Percentiles rank a stretch among this genome's conserved stretches.
phyloP scores from a whole-genome alignment of 2,113 vertebrate species.

The Willisornis vidua region DNA sequence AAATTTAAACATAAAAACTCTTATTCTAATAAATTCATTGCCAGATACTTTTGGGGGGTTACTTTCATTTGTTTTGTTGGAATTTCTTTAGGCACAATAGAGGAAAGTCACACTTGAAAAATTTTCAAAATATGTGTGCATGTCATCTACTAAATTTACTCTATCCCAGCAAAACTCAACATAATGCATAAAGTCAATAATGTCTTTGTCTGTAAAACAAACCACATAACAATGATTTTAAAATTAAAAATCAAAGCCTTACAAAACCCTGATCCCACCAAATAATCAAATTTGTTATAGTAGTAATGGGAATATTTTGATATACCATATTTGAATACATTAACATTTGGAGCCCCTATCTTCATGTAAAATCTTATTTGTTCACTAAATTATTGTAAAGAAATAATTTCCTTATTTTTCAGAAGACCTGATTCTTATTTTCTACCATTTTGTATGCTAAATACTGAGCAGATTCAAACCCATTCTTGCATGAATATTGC shows the following conservation, averaged over 20 bases:
- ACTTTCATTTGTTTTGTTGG: not conserved
- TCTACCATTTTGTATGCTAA: not conserved
- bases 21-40: not conserved
- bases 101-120: not conserved
- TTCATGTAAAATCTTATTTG: not conserved
- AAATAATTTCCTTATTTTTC: not conserved
- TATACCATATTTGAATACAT: constrained; percentile 9
- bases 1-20: not conserved
- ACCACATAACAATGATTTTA: not conserved
- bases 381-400: not conserved
- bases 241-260: not conserved
- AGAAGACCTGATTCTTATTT: not conserved
- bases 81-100: not conserved
- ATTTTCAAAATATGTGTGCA: not conserved
- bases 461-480: not conserved
- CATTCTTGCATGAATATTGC: not conserved
- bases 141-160: not conserved
- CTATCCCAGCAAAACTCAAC: not conserved
- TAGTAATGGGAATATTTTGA: not conserved
- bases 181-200: not conserved
- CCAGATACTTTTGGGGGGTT: not conserved
- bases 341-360: not conserved
- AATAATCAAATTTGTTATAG: not conserved
- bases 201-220: not conserved
- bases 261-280: not conserved